Percentiles rank a stretch among this genome's conserved stretches.
Conservation (phyloP, 2,113 vertebrate genomes). For the Hippoglossus stenolepis region DNA sequence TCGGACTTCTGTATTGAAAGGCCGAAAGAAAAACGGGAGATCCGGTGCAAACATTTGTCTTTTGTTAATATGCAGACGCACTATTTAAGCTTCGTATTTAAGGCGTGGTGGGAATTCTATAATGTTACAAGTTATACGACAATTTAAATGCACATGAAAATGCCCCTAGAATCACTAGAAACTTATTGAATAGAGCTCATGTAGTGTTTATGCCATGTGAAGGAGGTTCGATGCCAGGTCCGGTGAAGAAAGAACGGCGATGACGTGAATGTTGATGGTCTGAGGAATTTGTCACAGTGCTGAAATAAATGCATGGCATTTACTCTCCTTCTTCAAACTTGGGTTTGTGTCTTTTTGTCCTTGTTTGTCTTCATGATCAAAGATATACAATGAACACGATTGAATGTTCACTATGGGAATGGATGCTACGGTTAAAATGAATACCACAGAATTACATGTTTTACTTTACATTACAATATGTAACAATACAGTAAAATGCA, state of each 20-base stretch:
- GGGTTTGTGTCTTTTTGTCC: slow-evolving; percentile 29
- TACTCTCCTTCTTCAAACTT: slow-evolving; percentile 38
- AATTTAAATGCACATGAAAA: slow-evolving; percentile 49
- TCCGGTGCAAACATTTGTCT: slow-evolving; percentile 23
- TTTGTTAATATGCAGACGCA: slow-evolving; percentile 42
- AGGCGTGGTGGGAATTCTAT: slow-evolving; percentile 16
- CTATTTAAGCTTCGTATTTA: slow-evolving; percentile 28
- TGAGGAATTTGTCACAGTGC: slow-evolving; percentile 60
- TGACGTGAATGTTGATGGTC: slow-evolving; percentile 43
- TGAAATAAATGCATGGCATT: slow-evolving; percentile 81
- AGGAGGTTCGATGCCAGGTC: slow-evolving; percentile 30
- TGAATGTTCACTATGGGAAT: no score
- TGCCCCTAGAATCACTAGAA: slow-evolving; percentile 57
- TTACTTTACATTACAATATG: no score
- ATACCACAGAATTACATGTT: no score
- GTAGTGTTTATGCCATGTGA: slow-evolving; percentile 62
- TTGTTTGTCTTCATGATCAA: not conserved
- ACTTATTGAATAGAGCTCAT: slow-evolving; percentile 34
- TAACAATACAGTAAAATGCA: no score
- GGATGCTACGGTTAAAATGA: no score
- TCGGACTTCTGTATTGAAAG: slow-evolving; percentile 22
- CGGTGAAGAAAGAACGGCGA: slow-evolving; percentile 50
- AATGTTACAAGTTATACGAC: slow-evolving; percentile 23
- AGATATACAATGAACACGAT: no score
- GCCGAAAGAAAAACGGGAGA: slow-evolving; percentile 21